Evolutionary conservation across 2,113 vertebrate genomes (phyloP).

Genomic region (Isichthys henryi): DNA sequence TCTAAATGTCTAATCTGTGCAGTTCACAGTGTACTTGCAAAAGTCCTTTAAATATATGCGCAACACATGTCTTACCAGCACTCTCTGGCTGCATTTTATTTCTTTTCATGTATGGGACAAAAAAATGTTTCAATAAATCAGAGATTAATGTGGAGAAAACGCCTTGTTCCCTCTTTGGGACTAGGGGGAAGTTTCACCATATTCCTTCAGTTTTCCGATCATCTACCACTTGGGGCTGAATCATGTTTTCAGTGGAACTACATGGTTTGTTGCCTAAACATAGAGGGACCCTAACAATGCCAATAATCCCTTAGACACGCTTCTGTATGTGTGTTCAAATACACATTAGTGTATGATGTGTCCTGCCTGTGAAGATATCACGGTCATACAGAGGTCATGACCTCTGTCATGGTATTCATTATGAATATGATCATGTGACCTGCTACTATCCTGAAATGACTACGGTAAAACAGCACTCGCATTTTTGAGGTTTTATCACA

Average conservation of each 20-base stretch:
- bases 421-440: background rate
- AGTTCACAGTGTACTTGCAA: background rate
- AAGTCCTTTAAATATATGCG: background rate
- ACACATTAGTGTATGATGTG: background rate
- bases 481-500: constrained; percentile 54
- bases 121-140: background rate
- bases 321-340: background rate
- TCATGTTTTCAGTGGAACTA: background rate
- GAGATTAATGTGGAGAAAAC: background rate
- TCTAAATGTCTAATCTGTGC: background rate
- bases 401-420: background rate
- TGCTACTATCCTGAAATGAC: background rate
- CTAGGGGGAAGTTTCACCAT: background rate
- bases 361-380: background rate
- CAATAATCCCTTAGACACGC: background rate
- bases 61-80: background rate
- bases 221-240: background rate
- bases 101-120: background rate
- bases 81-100: background rate
- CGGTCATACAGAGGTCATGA: background rate
- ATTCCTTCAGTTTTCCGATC: background rate
- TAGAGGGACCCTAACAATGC: background rate
- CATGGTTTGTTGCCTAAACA: background rate
- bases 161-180: background rate
- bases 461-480: constrained; percentile 14